Conservation (phyloP, 1,140 invertebrate genomes). For the Aphaenogaster floridana region DNA sequence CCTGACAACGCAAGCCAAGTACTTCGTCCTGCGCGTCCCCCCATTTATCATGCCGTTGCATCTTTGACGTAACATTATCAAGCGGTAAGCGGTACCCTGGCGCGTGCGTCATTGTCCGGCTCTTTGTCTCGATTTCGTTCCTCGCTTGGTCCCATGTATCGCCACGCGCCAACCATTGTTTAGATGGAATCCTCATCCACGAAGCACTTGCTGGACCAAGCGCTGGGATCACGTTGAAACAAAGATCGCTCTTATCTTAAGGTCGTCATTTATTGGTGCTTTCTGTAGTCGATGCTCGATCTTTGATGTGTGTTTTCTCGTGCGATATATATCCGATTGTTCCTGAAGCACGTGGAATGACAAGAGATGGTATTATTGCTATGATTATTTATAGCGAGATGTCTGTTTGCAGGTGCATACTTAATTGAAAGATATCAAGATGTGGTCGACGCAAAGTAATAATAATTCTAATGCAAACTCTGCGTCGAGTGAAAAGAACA, state of each 20-base stretch:
- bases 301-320: not conserved
- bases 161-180: not conserved
- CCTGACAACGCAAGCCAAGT: slow-evolving; percentile 71
- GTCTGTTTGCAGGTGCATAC: slow-evolving; percentile 46
- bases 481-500: slow-evolving; percentile 75
- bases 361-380: not conserved
- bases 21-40: slow-evolving; percentile 34
- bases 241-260: not conserved
- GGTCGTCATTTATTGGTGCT: not conserved
- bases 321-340: not conserved
- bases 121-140: not conserved
- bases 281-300: not conserved
- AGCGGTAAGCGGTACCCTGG: slow-evolving; percentile 60
- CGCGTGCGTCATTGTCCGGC: not conserved
- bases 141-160: not conserved
- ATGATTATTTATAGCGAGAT: not conserved
- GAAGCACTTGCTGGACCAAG: not conserved
- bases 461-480: slow-evolving; percentile 71
- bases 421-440: slow-evolving; percentile 65
- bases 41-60: slow-evolving; percentile 74
- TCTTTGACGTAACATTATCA: slow-evolving; percentile 75
- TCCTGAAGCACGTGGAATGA: not conserved
- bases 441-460: slow-evolving; percentile 82
- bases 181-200: not conserved
- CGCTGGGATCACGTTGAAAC: not conserved